Percentiles rank a stretch among this genome's conserved stretches.
Evolutionary conservation across 2,113 vertebrate genomes (phyloP).

Genomic region (Oophaga pumilio): DNA sequence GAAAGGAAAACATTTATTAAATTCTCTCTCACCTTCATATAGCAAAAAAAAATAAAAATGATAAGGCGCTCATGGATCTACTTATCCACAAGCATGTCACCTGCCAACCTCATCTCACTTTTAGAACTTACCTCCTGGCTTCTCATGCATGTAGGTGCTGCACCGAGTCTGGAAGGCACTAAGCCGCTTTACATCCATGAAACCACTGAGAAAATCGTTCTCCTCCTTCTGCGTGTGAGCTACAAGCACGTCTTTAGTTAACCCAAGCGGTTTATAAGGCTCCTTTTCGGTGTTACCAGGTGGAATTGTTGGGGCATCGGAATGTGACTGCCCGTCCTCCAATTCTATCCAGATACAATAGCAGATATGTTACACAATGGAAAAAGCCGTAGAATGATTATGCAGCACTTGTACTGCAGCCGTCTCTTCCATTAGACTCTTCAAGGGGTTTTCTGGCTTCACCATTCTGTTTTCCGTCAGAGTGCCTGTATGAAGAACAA

Average conservation of each 20-base stretch:
- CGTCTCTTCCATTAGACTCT: too few relatives aligned
- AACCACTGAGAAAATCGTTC: constrained; percentile 85
- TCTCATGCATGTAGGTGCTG: constrained; percentile 78
- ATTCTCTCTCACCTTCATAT: background rate
- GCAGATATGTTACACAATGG: background rate
- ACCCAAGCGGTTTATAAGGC: constrained; percentile 82
- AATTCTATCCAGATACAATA: constrained; percentile 45
- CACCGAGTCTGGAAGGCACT: constrained; percentile 77
- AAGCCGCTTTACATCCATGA: constrained; percentile 77
- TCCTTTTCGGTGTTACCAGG: constrained; percentile 75
- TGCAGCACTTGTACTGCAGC: too few relatives aligned
- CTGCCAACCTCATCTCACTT: background rate
- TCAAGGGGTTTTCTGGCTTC: too few relatives aligned
- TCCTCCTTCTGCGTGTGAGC: constrained; percentile 94
- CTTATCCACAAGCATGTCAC: background rate
- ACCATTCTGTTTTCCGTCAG: too few relatives aligned
- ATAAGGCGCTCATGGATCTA: too few relatives aligned
- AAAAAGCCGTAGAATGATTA: too few relatives aligned
- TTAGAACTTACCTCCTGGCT: constrained; percentile 66
- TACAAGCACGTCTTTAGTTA: constrained; percentile 93
- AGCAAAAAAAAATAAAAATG: background rate
- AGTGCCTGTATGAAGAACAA: too few relatives aligned
- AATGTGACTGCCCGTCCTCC: constrained; percentile 77
- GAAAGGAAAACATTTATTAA: background rate
- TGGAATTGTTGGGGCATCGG: constrained; percentile 67